Evolutionary conservation across 2,797 vertebrate species (phyloP), one percentile per base, ranked within the genome.

Genomic region (Pseudopleuronectes americanus): DNA sequence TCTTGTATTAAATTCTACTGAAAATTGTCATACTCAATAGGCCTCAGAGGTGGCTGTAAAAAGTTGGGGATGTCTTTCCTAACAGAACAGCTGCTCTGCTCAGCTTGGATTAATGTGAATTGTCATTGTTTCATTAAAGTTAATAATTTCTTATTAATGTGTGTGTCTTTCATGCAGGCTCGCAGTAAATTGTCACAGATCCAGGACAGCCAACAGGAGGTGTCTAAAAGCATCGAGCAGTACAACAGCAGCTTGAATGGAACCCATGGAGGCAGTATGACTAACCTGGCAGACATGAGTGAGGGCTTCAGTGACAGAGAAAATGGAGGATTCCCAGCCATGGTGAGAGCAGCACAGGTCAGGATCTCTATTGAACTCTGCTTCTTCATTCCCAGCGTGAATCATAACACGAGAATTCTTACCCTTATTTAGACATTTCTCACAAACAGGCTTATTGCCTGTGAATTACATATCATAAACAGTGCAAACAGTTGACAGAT

Each of bases 201-300:
- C 73, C 96, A 98, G 3, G 97, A 98, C 80, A 96, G 92, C 81
- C 97, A 96, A 51, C 95, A 96, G 71, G 97, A 99, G 68, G 94
- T 96, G 77, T 96, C 83, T 55, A 94, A 94, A 84, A 95, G 92
- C 86, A 94, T 97, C 0, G 96, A 97, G 63, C 95, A 96, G 74
- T 96, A 95, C 56, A 96, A 93, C 47, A 95, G 93, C 84, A 94
- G 89, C 12, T 90, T 97, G 31, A 97, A 97, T 0, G 96, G 96
- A 21, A 91, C 95, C 49, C 94, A 95, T 0, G 92, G 96, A 0
- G 94, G 95, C 14, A 96, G 96, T 41, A 94, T 97, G 94, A 96
- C 96, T 0, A 96, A 96, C 88, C 87, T 97, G 81, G 95, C 96
- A 0, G 95, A 96, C 78, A 96, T 97, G 93, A 95, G 94, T 0